Evolutionary conservation across 2,797 vertebrate species (phyloP), one percentile per base, ranked within the genome.

Genomic region (Halcyon leucocephala): DNA sequence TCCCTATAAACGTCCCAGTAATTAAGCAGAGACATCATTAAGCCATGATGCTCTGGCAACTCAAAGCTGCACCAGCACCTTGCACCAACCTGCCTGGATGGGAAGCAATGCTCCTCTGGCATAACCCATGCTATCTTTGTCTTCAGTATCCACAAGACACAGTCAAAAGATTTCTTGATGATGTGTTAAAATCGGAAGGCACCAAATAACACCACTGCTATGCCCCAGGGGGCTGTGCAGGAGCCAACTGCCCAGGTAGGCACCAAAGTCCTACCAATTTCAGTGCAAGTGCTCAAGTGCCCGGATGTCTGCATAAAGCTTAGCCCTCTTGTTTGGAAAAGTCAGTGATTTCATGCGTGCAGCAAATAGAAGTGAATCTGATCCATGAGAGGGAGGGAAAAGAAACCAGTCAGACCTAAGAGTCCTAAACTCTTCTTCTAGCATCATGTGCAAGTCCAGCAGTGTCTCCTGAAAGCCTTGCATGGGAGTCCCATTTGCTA

Each of bases 401-500:
- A 88, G 12, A 65, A 77, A 60, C 9, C 0, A 60, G 11, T 39
- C n/a, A 48, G 54, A 37, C 11, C 79, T 17, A 26, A 52, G 72
- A 44, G 21, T 10, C 20, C 8, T 58, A 55, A 76, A 65, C 5
- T 24, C 26, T 60, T 64, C 28, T 54, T 54, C n/a, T 35, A 49
- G 8, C 22, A 12, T 3, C 26, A 41, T 0, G 0, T 7, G 3
- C 37, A 39, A 80, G 49, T 9, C 21, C 4, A 2, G 10, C 73
- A 54, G 15, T 1, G 1, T 66, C 20, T 72, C 37, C 72, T 35
- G 9, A 42, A 65, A 62, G 46, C 19, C 33, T 80, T 14, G 19
- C 24, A n/a, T 0, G 0, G 10, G 26, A 29, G 19, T 65, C 42
- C 20, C 0, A 0, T 24, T 51, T 49, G 7, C 35, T 72, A 24